A percentile compares a stretch with the other conserved stretches of the same genome.
Evolutionary conservation across 2,113 vertebrate genomes (phyloP).

Genomic region (Mellivora capensis): DNA sequence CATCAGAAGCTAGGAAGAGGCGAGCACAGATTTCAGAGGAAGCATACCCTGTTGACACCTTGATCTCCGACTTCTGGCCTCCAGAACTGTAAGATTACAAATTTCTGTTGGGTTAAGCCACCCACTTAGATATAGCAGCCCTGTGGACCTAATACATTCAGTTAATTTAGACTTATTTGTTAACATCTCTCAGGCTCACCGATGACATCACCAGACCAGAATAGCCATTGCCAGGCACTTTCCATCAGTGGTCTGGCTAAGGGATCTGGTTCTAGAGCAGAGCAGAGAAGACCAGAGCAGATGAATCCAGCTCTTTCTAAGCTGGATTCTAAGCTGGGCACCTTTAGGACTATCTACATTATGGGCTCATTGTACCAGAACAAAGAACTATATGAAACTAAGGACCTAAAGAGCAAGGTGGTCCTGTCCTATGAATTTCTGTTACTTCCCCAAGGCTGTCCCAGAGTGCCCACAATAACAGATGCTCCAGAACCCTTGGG

Average conservation of each 20-base stretch:
- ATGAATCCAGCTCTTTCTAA: neutral
- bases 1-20: neutral
- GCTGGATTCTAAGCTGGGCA: neutral
- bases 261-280: neutral
- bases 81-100: neutral
- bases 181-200: neutral
- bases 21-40: neutral
- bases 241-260: neutral
- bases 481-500: neutral
- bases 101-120: neutral
- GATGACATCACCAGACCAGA: neutral
- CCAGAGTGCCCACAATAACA: neutral
- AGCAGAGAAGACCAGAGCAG: neutral
- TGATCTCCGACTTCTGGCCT: neutral
- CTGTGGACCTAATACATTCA: neutral
- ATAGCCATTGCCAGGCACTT: neutral
- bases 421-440: neutral
- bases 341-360: neutral
- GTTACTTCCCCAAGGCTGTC: neutral
- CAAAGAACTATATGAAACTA: neutral
- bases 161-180: neutral
- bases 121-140: neutral
- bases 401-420: neutral
- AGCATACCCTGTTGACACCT: neutral
- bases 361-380: neutral